These are phyloP conservation scores for Zygogramma bicolorata DNA, from an alignment of 2,888 invertebrate species.

Conservation along the genomic window DNA sequence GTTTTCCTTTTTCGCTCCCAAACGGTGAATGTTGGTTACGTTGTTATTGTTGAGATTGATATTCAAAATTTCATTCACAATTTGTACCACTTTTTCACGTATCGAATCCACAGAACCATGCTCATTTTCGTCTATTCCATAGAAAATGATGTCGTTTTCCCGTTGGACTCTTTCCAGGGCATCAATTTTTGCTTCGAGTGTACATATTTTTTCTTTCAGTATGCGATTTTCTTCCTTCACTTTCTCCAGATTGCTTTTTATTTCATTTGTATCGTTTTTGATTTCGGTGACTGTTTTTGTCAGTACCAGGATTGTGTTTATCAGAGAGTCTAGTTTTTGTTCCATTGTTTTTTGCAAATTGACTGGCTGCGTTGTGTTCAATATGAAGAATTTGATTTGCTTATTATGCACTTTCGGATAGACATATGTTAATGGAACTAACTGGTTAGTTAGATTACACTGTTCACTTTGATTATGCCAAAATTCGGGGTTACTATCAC, in stretches of 20 bases:
- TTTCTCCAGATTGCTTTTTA: constrained; percentile 9
- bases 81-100: constrained; percentile 3
- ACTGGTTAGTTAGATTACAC: not conserved
- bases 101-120: not conserved
- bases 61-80: constrained; percentile 3
- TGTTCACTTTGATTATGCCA: not conserved
- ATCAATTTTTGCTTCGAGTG: constrained; percentile 13
- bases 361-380: not conserved
- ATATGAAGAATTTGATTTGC: not conserved
- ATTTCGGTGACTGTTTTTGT: constrained; percentile 19
- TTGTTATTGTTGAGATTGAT: constrained; percentile 10
- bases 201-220: constrained; percentile 15
- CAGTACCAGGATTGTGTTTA: constrained; percentile 1
- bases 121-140: constrained; percentile 4
- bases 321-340: not conserved
- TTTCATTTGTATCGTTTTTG: constrained; percentile 10
- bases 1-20: constrained; percentile 9
- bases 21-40: constrained; percentile 5
- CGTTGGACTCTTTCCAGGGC: constrained; percentile 9
- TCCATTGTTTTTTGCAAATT: not conserved
- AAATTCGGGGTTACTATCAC: not conserved
- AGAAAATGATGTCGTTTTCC: constrained; percentile 9
- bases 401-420: not conserved
- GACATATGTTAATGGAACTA: not conserved
- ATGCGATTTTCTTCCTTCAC: constrained; percentile 10